phyloP scores from a whole-genome alignment of 2,797 vertebrate species.

The Sorex maritimensis region DNA sequence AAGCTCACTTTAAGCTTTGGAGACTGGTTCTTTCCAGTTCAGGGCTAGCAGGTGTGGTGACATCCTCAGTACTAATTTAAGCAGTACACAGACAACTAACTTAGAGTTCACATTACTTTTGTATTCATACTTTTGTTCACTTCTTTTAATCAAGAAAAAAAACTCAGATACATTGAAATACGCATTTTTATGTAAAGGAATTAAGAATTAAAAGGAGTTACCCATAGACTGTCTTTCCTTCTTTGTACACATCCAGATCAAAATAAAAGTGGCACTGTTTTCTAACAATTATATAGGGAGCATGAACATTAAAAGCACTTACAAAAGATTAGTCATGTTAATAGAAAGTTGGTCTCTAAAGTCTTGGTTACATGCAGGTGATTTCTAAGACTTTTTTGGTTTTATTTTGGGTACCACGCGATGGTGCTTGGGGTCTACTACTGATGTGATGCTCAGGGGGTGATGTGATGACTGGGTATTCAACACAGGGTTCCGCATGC shows the following conservation, averaged over 20 bases:
- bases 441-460: too few species aligned
- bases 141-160: constrained; percentile 56
- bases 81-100: background rate
- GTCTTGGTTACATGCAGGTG: background rate
- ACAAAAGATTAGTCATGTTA: background rate
- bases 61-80: background rate
- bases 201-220: constrained; percentile 11
- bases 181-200: background rate
- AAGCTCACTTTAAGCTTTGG: background rate
- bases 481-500: too few species aligned
- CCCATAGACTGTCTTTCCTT: background rate
- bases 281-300: constrained; percentile 12
- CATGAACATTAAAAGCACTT: background rate
- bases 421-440: too few species aligned
- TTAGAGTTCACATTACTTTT: background rate
- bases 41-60: background rate
- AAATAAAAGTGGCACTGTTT: constrained; percentile 31
- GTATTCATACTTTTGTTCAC: background rate
- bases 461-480: too few species aligned
- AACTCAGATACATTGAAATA: background rate
- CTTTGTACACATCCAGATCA: background rate
- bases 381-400: background rate
- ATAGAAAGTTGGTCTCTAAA: background rate
- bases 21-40: background rate
- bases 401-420: too few species aligned